These are phyloP conservation scores for Dendrolimus pini DNA, from an alignment of 2,888 invertebrate genomes.

Conservation along the genomic window DNA sequence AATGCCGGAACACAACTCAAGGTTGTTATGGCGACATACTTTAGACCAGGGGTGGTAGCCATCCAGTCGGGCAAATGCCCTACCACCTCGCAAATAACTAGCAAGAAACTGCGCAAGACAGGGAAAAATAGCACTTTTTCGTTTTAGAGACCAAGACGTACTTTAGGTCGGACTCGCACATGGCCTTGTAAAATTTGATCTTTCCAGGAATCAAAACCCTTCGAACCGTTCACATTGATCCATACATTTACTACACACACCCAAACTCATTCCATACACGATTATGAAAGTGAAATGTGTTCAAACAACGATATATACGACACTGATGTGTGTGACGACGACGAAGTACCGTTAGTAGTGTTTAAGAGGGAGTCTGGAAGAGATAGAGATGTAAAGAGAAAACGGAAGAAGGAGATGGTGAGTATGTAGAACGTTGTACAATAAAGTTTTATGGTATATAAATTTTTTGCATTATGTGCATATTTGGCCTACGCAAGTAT, in stretches of 20 bases:
- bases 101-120: no score
- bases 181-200: no score
- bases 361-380: slow-evolving; percentile 14
- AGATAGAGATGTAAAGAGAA: slow-evolving; percentile 5
- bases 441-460: slow-evolving; percentile 1
- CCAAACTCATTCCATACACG: slow-evolving; percentile 1
- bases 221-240: not conserved
- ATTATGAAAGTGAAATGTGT: not conserved
- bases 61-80: no score
- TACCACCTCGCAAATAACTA: no score
- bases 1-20: no score
- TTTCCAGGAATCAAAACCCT: slow-evolving; percentile 16
- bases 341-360: slow-evolving; percentile 30
- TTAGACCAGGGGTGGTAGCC: no score
- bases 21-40: no score
- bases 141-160: no score
- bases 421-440: slow-evolving; percentile 5
- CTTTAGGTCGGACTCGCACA: no score
- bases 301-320: slow-evolving; percentile 7
- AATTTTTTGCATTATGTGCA: no score
- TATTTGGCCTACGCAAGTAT: no score
- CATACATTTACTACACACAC: slow-evolving; percentile 10
- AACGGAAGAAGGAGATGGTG: slow-evolving; percentile 13
- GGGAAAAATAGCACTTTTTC: no score
- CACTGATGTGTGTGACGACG: slow-evolving; percentile 15